phyloP scores from a whole-genome alignment of 2,888 invertebrate genomes.

The Torymus texanus region DNA sequence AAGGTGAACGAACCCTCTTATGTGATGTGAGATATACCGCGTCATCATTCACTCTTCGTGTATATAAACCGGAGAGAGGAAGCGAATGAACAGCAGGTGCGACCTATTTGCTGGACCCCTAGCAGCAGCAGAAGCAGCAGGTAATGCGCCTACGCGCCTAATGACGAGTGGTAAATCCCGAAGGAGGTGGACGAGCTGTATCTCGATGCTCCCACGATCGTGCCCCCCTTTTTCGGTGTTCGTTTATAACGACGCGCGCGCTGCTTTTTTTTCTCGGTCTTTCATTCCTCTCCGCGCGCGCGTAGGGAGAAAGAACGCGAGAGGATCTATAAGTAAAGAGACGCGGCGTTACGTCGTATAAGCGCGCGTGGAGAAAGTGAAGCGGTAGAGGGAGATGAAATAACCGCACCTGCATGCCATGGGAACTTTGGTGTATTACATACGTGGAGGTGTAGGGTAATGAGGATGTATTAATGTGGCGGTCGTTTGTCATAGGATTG shows the following conservation, averaged over 20 bases:
- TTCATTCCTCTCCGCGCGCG: no score
- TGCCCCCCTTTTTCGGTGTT: slow-evolving; percentile 29
- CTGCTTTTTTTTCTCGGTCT: no score
- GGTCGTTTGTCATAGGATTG: no score
- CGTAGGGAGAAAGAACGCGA: no score
- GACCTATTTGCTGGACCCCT: slow-evolving; percentile 46
- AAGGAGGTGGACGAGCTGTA: neutral
- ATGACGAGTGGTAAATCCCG: slow-evolving; percentile 39
- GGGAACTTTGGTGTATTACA: no score
- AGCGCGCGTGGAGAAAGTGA: no score
- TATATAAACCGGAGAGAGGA: neutral
- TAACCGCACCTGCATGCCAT: no score
- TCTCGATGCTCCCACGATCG: slow-evolving; percentile 13
- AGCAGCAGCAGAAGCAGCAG: slow-evolving; percentile 8
- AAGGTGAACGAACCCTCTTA: slow-evolving; percentile 30
- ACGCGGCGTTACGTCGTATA: no score
- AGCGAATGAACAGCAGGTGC: slow-evolving; percentile 46
- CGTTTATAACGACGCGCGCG: slow-evolving; percentile 32
- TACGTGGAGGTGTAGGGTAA: no score
- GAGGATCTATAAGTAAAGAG: no score
- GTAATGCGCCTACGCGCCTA: slow-evolving; percentile 20
- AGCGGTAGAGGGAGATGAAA: no score
- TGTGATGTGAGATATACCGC: slow-evolving; percentile 9
- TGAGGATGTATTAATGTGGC: no score
- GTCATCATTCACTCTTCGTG: slow-evolving; percentile 13